A percentile compares a stretch with the other conserved stretches of the same genome.
These are phyloP conservation scores for Notarius quadriscutis DNA, from an alignment of 2,113 vertebrate species.

Conservation along the genomic window DNA sequence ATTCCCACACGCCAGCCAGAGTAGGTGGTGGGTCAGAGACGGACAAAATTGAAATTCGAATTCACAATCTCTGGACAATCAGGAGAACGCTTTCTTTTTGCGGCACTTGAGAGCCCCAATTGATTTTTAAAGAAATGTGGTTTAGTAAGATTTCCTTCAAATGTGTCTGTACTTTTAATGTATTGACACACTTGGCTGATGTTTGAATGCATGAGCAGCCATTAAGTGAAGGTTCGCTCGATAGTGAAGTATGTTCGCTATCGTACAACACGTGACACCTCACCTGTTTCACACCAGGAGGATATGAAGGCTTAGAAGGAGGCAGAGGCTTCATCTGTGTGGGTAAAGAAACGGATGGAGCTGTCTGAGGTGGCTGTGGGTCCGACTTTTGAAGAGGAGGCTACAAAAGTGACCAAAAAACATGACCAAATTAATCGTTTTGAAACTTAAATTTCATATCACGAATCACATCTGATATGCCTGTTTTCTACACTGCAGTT, in stretches of 20 bases:
- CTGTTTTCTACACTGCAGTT: not conserved
- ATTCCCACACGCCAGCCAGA: no score
- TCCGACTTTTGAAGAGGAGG: slow-evolving; percentile 50
- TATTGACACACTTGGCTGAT: not conserved
- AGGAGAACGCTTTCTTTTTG: not conserved
- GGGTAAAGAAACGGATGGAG: slow-evolving; percentile 22
- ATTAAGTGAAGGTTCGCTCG: not conserved
- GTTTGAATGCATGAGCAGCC: not conserved
- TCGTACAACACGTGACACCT: slow-evolving; percentile 41
- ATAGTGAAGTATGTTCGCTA: not conserved
- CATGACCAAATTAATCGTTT: not conserved
- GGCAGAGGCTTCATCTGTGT: slow-evolving; percentile 59
- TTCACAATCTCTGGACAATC: not conserved
- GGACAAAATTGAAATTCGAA: not conserved
- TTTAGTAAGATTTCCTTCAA: not conserved
- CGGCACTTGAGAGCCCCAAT: not conserved
- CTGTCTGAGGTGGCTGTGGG: not conserved
- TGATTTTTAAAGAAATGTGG: not conserved
- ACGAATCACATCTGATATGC: not conserved
- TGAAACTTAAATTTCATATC: not conserved
- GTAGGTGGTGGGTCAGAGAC: no score
- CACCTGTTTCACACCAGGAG: slow-evolving; percentile 60
- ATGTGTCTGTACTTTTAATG: not conserved
- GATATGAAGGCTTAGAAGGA: slow-evolving; percentile 62
- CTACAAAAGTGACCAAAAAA: slow-evolving; percentile 45